phyloP scores from a whole-genome alignment of 2,113 vertebrate genomes.

The Neodon shergylaensis region DNA sequence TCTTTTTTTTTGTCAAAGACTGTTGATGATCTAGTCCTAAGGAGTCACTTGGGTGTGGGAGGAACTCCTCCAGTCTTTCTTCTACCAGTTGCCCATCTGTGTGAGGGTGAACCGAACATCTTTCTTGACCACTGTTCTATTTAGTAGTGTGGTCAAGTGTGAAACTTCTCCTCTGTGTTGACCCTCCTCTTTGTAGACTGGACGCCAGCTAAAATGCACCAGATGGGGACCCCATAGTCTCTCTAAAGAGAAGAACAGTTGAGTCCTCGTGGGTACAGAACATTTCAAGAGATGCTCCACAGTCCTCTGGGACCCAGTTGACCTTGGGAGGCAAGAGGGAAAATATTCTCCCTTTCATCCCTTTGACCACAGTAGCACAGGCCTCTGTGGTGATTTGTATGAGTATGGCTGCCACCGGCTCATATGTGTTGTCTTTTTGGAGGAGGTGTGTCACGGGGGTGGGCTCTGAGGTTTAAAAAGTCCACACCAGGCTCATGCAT shows the following conservation, averaged over 20 bases:
- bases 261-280: background rate
- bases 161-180: background rate
- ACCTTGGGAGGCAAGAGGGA: background rate
- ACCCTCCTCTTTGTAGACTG: background rate
- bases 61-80: background rate
- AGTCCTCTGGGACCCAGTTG: background rate
- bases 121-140: background rate
- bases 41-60: background rate
- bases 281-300: background rate
- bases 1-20: background rate
- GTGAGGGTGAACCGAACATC: background rate
- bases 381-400: background rate
- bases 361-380: background rate
- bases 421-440: background rate
- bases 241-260: background rate
- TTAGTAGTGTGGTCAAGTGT: background rate
- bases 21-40: background rate
- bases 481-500: background rate
- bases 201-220: background rate
- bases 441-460: background rate
- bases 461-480: background rate
- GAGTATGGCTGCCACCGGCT: background rate
- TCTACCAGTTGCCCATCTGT: background rate
- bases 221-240: background rate
- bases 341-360: background rate